A percentile compares a stretch with the other conserved stretches of the same genome.
These are phyloP conservation scores for Philantomba maxwellii DNA, from an alignment of 2,113 vertebrate genomes.

Conservation along the genomic window DNA sequence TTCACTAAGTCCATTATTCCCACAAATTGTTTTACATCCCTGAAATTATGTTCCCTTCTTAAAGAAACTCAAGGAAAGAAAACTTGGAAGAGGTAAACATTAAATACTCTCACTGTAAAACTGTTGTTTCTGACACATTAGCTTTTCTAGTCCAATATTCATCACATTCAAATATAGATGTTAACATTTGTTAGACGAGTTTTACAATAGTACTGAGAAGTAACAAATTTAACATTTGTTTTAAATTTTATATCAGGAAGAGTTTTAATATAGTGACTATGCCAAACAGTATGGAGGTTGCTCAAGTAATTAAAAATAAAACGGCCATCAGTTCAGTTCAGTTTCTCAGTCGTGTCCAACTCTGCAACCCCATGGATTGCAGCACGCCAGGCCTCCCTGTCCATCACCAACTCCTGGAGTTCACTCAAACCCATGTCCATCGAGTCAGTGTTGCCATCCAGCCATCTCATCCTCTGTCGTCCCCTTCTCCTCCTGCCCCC, in stretches of 20 bases:
- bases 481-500: background rate
- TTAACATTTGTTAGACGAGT: background rate
- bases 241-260: background rate
- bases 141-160: background rate
- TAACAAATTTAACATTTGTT: background rate
- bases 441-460: background rate
- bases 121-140: background rate
- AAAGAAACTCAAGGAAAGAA: background rate
- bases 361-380: rapidly evolving
- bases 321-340: background rate
- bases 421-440: background rate
- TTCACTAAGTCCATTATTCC: background rate
- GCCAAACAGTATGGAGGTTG: background rate
- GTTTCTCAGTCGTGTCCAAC: rapidly evolving
- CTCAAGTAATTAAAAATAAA: background rate
- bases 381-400: background rate
- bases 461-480: background rate
- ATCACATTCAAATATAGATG: background rate
- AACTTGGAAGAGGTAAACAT: background rate
- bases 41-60: background rate
- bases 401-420: background rate
- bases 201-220: background rate
- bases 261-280: background rate
- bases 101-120: background rate
- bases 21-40: background rate